Evolutionary conservation across 2,888 invertebrate species (phyloP).

Genomic region (Petrolisthes cinctipes): DNA sequence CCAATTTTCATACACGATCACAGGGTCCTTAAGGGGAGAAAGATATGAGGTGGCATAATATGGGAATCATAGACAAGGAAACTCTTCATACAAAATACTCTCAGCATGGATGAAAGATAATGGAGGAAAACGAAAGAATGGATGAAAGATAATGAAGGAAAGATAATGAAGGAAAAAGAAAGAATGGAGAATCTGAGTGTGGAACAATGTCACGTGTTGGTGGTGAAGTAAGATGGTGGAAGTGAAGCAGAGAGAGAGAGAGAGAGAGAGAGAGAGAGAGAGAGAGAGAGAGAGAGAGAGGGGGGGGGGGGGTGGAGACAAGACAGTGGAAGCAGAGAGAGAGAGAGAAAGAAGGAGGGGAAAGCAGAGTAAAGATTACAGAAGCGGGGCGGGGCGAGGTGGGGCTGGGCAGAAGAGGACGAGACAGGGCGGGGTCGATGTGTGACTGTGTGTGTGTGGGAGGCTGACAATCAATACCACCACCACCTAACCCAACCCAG

Average conservation of each 20-base stretch:
- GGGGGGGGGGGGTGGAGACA: neutral
- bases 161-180: neutral
- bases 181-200: too few relatives aligned
- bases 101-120: too few relatives aligned
- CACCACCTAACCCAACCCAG: neutral
- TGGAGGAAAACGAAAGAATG: neutral
- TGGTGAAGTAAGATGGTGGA: neutral
- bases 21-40: too few relatives aligned
- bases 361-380: neutral
- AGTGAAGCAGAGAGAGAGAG: neutral
- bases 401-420: neutral
- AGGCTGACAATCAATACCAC: constrained; percentile 16
- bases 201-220: too few relatives aligned
- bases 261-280: neutral
- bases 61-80: too few relatives aligned
- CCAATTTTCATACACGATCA: too few relatives aligned
- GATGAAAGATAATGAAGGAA: neutral
- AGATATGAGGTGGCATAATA: too few relatives aligned
- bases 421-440: neutral
- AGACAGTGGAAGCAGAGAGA: neutral
- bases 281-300: neutral
- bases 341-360: neutral
- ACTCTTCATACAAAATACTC: too few relatives aligned
- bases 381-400: neutral
- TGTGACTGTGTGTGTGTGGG: constrained; percentile 6